Percentiles rank a stretch among this genome's conserved stretches.
These are phyloP conservation scores for chimpanzee (Pan troglodytes) DNA, from an alignment of 2,113 vertebrate species.

Conservation along the genomic window DNA sequence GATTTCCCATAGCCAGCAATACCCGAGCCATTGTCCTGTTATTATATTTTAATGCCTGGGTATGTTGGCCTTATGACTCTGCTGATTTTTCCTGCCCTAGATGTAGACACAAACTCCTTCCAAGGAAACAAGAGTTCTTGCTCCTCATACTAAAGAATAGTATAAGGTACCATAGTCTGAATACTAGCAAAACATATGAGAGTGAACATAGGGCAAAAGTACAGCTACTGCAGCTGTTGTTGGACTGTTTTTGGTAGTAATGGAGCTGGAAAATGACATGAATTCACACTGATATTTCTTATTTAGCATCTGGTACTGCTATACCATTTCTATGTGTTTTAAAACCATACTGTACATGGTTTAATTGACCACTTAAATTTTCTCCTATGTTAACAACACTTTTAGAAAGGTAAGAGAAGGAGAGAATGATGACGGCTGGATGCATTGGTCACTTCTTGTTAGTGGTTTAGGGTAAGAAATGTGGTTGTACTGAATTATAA, in stretches of 20 bases:
- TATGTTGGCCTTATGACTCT: not conserved
- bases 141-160: not conserved
- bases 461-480: not conserved
- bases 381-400: not conserved
- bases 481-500: not conserved
- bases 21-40: not conserved
- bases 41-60: not conserved
- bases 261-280: not conserved
- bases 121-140: not conserved
- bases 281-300: not conserved
- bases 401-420: not conserved
- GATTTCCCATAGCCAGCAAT: not conserved
- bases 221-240: not conserved
- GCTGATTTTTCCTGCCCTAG: not conserved
- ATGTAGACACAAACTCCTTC: not conserved
- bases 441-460: not conserved
- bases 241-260: not conserved
- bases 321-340: not conserved
- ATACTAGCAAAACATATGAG: not conserved
- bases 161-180: not conserved
- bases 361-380: not conserved
- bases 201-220: not conserved
- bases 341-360: not conserved
- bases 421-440: not conserved
- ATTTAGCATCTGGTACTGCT: not conserved